Conservation (phyloP, 2,888 invertebrate species). For the Dorcus parallelipipedus region DNA sequence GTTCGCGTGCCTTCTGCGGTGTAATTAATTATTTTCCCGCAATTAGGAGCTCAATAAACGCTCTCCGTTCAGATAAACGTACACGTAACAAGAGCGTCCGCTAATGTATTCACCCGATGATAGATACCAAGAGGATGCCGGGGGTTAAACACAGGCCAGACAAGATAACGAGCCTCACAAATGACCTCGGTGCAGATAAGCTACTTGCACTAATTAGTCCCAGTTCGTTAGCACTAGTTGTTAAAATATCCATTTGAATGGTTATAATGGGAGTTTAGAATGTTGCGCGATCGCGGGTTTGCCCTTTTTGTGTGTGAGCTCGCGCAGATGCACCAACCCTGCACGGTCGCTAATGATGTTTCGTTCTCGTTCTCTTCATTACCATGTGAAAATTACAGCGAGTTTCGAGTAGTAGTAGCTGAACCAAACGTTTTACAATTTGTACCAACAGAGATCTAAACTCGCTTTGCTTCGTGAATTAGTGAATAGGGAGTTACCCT, state of each 20-base stretch:
- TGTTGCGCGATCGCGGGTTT: neutral
- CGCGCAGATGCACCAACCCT: neutral
- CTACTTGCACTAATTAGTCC: slow-evolving; percentile 7
- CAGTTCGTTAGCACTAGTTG: neutral
- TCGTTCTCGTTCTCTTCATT: no score
- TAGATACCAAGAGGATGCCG: neutral
- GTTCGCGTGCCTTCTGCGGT: neutral
- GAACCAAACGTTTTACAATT: no score
- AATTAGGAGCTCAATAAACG: slow-evolving; percentile 2
- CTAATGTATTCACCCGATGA: slow-evolving; percentile 6
- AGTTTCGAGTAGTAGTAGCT: no score
- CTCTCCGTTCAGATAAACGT: neutral
- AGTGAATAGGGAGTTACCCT: no score
- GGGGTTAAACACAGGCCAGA: neutral
- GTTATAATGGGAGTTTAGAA: neutral
- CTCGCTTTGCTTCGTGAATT: no score
- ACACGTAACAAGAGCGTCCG: neutral
- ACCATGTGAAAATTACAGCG: no score
- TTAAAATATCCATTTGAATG: neutral
- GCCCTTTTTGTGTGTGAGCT: neutral
- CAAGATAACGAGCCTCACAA: slow-evolving; percentile 6
- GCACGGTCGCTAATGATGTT: no score
- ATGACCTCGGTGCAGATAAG: slow-evolving; percentile 6
- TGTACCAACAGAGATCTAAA: no score
- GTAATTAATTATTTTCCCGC: slow-evolving; percentile 12